Evolutionary conservation across 2,113 vertebrate genomes (phyloP).

Genomic region (Motacilla tschutschensis): DNA sequence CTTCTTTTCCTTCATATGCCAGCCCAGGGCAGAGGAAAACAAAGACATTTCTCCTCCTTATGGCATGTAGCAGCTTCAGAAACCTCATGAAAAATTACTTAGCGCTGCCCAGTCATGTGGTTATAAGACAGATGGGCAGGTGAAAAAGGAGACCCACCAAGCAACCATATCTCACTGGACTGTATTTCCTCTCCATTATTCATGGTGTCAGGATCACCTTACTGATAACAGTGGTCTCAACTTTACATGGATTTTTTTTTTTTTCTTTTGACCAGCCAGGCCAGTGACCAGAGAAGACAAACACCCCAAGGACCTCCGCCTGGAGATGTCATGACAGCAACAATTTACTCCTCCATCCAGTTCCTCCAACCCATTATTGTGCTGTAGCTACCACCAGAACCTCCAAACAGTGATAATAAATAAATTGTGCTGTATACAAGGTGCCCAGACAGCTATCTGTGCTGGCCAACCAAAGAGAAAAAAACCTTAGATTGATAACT

Average conservation of each 20-base stretch:
- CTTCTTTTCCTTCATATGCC: conserved; percentile 13
- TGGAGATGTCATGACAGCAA: not conserved
- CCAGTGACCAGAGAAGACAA: not conserved
- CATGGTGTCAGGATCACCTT: conserved; percentile 89
- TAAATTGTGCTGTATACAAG: not conserved
- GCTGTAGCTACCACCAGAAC: not conserved
- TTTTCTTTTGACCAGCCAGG: not conserved
- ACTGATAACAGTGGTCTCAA: conserved; percentile 76
- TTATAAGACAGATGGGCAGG: conserved; percentile 73
- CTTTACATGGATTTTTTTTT: conserved; percentile 52
- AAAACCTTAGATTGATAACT: not conserved
- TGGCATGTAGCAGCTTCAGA: conserved; percentile 49
- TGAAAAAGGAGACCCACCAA: conserved; percentile 80
- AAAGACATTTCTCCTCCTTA: conserved; percentile 23
- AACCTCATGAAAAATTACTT: conserved; percentile 83
- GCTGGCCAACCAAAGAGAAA: not conserved
- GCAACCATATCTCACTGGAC: conserved; percentile 79
- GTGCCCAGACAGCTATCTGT: not conserved
- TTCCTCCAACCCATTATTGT: not conserved
- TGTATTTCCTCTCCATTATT: conserved; percentile 88
- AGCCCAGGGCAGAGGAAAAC: not conserved
- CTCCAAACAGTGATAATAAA: not conserved
- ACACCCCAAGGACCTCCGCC: not conserved
- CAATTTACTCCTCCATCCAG: not conserved
- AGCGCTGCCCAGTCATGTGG: conserved; percentile 72